Evolutionary conservation across 2,888 invertebrate species (phyloP).

Genomic region (Sepioteuthis lessoniana): DNA sequence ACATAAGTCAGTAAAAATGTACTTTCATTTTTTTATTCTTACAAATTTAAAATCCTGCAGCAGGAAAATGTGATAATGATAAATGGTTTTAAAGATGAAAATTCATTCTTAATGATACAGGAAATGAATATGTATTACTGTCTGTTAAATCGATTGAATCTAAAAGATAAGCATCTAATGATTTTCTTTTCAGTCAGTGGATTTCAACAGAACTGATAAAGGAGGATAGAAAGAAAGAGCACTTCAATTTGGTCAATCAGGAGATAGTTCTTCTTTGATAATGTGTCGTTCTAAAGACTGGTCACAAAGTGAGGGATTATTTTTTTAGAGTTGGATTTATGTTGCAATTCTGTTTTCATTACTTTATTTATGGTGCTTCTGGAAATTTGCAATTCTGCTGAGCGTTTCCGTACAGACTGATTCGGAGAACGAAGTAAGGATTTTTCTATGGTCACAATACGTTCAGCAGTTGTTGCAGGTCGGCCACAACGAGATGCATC

Average conservation of each 20-base stretch:
- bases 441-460: not conserved
- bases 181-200: not conserved
- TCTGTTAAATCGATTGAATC: no score
- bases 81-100: not conserved
- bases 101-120: not conserved
- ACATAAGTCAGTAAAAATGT: not conserved
- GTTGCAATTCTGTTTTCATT: not conserved
- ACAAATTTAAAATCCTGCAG: not conserved
- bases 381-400: not conserved
- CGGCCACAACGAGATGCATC: conserved; percentile 36
- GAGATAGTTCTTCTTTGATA: not conserved
- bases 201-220: not conserved
- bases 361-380: conserved; percentile 36
- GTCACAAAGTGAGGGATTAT: not conserved
- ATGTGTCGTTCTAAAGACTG: not conserved
- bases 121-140: not conserved
- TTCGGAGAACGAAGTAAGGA: not conserved
- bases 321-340: not conserved
- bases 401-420: not conserved
- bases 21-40: not conserved
- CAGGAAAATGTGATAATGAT: no score
- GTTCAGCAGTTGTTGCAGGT: not conserved
- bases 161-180: not conserved
- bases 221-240: not conserved
- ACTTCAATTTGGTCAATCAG: not conserved